A percentile compares a stretch with the other conserved stretches of the same genome.
Conservation (phyloP, 1,140 invertebrate species). For the Drosophila aff. region DNA sequence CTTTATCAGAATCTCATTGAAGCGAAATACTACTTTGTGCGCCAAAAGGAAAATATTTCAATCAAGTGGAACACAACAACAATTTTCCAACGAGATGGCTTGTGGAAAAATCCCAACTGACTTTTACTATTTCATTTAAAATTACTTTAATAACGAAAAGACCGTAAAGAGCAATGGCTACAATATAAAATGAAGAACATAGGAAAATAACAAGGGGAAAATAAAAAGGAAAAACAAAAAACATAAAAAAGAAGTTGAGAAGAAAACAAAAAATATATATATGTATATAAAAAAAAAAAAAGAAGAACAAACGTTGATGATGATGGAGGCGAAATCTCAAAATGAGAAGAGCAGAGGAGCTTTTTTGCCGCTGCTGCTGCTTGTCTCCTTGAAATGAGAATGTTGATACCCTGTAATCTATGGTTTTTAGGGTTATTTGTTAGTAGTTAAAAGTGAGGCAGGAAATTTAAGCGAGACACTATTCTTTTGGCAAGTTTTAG, state of each 20-base stretch:
- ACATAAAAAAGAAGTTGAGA: neutral
- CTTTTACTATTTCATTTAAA: slow-evolving; percentile 47
- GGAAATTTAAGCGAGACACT: too few species aligned
- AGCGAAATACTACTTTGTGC: neutral
- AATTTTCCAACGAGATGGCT: slow-evolving; percentile 2
- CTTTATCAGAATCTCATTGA: neutral
- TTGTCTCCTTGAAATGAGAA: slow-evolving; percentile 48
- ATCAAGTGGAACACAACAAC: slow-evolving; percentile 12
- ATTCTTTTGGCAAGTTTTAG: neutral
- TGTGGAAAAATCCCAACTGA: slow-evolving; percentile 21
- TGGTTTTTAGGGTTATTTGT: neutral
- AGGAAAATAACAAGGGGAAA: slow-evolving; percentile 15
- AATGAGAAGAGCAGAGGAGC: slow-evolving; percentile 35
- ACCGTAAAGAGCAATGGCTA: slow-evolving; percentile 10
- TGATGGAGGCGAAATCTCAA: slow-evolving; percentile 40
- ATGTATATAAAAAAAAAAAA: neutral
- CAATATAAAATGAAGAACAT: slow-evolving; percentile 34
- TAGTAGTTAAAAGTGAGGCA: neutral
- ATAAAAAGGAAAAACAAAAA: neutral
- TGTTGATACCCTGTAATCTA: slow-evolving; percentile 17
- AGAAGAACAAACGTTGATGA: slow-evolving; percentile 31
- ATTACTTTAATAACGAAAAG: slow-evolving; percentile 49
- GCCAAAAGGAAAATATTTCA: slow-evolving; percentile 12
- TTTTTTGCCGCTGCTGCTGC: neutral
- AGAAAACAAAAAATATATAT: slow-evolving; percentile 5